A percentile compares a stretch with the other conserved stretches of the same genome.
These are phyloP conservation scores for Chrysolina haemoptera DNA, from an alignment of 2,888 invertebrate genomes.

Conservation along the genomic window DNA sequence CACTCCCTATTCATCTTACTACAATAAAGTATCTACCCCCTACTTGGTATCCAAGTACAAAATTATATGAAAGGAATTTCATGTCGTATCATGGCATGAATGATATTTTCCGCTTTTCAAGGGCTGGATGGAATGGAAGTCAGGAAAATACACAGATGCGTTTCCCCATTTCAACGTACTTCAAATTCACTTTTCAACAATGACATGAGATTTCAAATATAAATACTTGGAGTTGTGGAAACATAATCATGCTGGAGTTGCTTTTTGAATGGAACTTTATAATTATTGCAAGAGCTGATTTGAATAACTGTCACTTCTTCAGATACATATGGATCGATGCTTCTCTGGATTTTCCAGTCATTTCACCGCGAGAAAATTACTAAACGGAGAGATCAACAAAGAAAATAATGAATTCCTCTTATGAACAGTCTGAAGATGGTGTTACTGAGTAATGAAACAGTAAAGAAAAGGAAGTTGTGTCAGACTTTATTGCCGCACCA, in stretches of 20 bases:
- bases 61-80: slow-evolving; percentile 46
- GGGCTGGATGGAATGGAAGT: slow-evolving; percentile 32
- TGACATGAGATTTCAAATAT: background rate
- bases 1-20: slow-evolving; percentile 14
- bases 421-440: too few relatives aligned
- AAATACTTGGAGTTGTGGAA: background rate
- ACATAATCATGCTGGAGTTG: background rate
- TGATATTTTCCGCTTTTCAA: slow-evolving; percentile 38
- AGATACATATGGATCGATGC: too few relatives aligned
- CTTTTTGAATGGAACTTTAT: background rate
- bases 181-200: background rate
- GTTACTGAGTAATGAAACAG: too few relatives aligned
- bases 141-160: slow-evolving; percentile 40
- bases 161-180: background rate
- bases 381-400: too few relatives aligned
- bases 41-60: slow-evolving; percentile 38
- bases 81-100: slow-evolving; percentile 38
- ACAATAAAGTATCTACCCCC: slow-evolving; percentile 24
- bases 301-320: background rate
- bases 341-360: too few relatives aligned
- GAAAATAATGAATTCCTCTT: too few relatives aligned
- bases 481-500: too few relatives aligned
- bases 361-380: too few relatives aligned
- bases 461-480: too few relatives aligned
- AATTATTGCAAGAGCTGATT: background rate